Percentiles rank a stretch among this genome's conserved stretches.
Evolutionary conservation across 2,888 invertebrate genomes (phyloP).

Genomic region (Meghimatium bilineatum): DNA sequence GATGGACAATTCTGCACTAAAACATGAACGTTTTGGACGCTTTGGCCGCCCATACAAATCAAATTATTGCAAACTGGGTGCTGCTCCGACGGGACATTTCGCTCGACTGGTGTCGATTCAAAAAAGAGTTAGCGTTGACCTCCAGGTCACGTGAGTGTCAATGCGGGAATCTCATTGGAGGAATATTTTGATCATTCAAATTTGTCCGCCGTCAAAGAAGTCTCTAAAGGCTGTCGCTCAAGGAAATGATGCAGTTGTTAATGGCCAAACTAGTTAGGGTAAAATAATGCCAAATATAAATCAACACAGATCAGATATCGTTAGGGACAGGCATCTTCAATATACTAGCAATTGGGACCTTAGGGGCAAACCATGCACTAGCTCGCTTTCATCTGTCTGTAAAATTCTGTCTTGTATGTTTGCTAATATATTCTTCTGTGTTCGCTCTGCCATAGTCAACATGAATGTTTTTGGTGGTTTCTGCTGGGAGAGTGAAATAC

Average conservation of each 20-base stretch:
- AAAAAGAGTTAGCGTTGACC: constrained; percentile 27
- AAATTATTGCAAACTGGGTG: constrained; percentile 18
- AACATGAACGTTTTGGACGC: not conserved
- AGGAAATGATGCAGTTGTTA: constrained; percentile 8
- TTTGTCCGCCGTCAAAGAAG: constrained; percentile 14
- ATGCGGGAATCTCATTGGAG: constrained; percentile 29
- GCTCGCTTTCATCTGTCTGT: too few relatives aligned
- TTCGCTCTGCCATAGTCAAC: too few relatives aligned
- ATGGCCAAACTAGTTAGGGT: too few relatives aligned
- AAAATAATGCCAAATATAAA: not conserved
- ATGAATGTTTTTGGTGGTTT: too few relatives aligned
- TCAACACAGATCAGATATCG: not conserved
- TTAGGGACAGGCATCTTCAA: not conserved
- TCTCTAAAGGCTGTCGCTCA: constrained; percentile 4
- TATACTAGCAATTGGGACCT: not conserved
- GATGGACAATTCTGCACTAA: constrained; percentile 5
- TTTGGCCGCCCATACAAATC: constrained; percentile 2
- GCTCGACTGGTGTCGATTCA: constrained; percentile 8
- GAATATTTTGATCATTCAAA: constrained; percentile 18
- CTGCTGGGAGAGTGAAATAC: too few relatives aligned
- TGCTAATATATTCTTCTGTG: too few relatives aligned
- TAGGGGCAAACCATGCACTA: not conserved
- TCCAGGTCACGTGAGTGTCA: constrained; percentile 29
- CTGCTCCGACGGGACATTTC: constrained; percentile 18
- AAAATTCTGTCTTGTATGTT: too few relatives aligned